Base-by-base conservation (phyloP, 2,888 invertebrate genomes). In the Malacosoma neustria region DNA sequence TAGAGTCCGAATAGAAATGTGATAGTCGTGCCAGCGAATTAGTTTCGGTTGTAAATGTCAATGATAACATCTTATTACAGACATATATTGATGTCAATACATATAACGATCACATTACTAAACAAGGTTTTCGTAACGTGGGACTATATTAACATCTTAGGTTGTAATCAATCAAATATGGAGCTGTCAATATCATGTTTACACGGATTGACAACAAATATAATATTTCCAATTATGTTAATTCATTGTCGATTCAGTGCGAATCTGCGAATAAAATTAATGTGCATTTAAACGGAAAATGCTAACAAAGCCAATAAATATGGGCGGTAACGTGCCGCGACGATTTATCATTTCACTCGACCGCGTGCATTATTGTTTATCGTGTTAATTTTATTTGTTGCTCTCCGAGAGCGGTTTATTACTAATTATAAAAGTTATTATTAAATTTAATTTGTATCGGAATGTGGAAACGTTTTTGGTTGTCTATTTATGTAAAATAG, bases 201-300 rank as follows among this genome's bases (percentile, higher is more conserved):
- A 59, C 57, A 50, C 54, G 51, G 50, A 50, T 53, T 60, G 57
- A 59, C 57, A 57, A 60, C 64, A 57, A 68, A 72, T 70, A 67
- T 71, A 64, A 66, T 65, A 69, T 61, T 70, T 73, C 77, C 66
- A 79, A 69, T 80, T 80, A 80, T 79, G 77, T 76, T 79, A 80
- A 81, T 80, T 70, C 69, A 61, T 64, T 66, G 71, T 59, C 73
- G 72, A 77, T 77, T 76, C 79, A 71, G 71, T 67, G 65, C 61
- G 68, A 79, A 75, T 79, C 75, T 71, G 79, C 72, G 76, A 74
- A 80, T 71, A 74, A 76, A 77, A 80, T 80, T 71, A 80, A 76
- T 77, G 79, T 75, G 70, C 71, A 70, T 74, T 80, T 74, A 80
- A 77, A 77, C 66, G 68, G 70, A 72, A 81, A 81, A 74, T 75